Evolutionary conservation across 1,140 invertebrate species (phyloP), one percentile per base, ranked within the genome.

Genomic region (Papilio aristodemus): DNA sequence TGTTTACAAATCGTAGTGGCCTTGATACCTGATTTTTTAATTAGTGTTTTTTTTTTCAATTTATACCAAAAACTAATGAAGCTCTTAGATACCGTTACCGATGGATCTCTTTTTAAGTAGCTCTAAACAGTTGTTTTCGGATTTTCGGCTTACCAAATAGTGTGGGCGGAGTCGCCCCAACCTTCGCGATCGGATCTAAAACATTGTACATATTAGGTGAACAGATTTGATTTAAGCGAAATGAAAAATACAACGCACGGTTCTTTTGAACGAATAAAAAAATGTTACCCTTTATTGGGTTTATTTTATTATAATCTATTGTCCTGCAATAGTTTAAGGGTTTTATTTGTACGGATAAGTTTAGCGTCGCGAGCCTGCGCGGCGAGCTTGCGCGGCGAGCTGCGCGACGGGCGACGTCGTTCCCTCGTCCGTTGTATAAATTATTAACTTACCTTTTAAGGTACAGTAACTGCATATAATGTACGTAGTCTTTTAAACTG

Each of bases 61-160:
- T 86, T 89, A 91, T 91, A 91, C 89, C 89, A 91, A 91, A 91
- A 87, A 87, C 85, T 78, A 80, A 86, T 78, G 84, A 88, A 79
- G 87, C 84, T 91, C 80, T 88, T 84, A 85, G 76, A 86, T 72
- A 81, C 85, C 76, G 89, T 91, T 91, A 91, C 89, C 89, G 89
- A 90, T 90, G 86, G 89, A 91, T 91, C 89, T 91, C 87, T 89
- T 80, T n/a, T 79, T 79, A 78, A 70, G 73, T 89, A 87, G 84
- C 82, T 79, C 83, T 85, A 81, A 77, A 84, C 82, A 84, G 78
- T 83, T 77, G 62, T 66, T 66, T 46, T 79, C 77, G 74, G 76
- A 76, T 77, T 77, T 86, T 87, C 78, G 84, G 85, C 80, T 81
- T 77, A 88, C 87, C 87, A 91, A 89, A 87, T 84, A 87, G 46